Evolutionary conservation across 2,797 vertebrate species (phyloP).

Genomic region (Anguilla anguilla): DNA sequence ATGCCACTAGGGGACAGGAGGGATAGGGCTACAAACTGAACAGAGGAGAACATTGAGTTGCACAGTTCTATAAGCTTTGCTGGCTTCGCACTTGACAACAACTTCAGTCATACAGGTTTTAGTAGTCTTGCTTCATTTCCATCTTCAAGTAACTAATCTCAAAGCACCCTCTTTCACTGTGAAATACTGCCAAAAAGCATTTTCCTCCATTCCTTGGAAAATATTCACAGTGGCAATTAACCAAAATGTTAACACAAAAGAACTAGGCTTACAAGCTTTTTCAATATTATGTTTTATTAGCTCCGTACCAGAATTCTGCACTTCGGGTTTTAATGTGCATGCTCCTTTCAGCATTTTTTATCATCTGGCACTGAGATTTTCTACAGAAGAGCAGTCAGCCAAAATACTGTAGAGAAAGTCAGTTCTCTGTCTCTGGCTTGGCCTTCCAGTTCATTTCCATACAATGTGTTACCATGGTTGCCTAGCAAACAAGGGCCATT

Average conservation of each 20-base stretch:
- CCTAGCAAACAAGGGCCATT: slow-evolving; percentile 62
- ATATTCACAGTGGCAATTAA: neutral
- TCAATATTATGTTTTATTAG: neutral
- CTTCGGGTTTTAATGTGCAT: neutral
- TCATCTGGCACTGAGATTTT: neutral
- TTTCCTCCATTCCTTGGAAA: neutral
- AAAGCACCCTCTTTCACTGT: neutral
- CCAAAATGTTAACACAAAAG: neutral
- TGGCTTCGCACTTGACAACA: neutral
- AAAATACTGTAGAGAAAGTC: slow-evolving; percentile 8
- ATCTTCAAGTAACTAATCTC: neutral
- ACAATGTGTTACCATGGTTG: slow-evolving; percentile 67
- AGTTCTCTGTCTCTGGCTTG: neutral
- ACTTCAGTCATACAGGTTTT: neutral
- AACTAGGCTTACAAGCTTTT: neutral
- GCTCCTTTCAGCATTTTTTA: neutral
- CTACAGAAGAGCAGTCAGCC: neutral
- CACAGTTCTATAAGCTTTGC: neutral
- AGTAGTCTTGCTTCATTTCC: neutral
- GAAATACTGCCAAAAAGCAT: neutral
- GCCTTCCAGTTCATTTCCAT: slow-evolving; percentile 48
- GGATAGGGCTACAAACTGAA: neutral
- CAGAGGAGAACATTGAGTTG: neutral
- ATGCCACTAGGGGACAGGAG: too few relatives aligned
- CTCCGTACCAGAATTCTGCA: neutral